A percentile compares a stretch with the other conserved stretches of the same genome.
Evolutionary conservation across 2,888 invertebrate genomes (phyloP).

Genomic region (Myathropa florea): DNA sequence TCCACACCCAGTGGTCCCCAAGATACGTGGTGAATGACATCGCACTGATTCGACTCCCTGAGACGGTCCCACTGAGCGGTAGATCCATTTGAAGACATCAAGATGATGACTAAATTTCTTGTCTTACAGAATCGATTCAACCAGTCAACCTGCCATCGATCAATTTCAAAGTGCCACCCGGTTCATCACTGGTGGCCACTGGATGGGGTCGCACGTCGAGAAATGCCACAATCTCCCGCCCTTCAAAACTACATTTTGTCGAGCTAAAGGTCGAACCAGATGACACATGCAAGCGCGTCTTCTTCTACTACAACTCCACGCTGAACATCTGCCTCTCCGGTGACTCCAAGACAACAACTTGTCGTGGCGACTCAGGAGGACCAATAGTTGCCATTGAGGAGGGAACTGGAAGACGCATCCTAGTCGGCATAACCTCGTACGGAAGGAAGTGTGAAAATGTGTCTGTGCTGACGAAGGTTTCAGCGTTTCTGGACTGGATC

Average conservation of each 20-base stretch:
- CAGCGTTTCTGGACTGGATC: constrained; percentile 79
- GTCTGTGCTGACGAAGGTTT: constrained; percentile 79
- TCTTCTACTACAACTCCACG: constrained; percentile 46
- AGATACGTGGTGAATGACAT: constrained; percentile 79
- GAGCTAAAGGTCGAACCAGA: constrained; percentile 43
- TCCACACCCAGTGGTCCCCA: constrained; percentile 52
- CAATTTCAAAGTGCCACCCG: constrained; percentile 13
- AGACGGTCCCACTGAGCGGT: constrained; percentile 78
- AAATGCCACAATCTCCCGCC: constrained; percentile 52
- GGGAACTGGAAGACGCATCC: constrained; percentile 75
- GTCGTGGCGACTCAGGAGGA: constrained; percentile 81
- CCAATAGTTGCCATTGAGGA: constrained; percentile 77
- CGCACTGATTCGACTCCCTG: constrained; percentile 80
- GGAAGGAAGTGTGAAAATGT: constrained; percentile 79
- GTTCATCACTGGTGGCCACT: constrained; percentile 48
- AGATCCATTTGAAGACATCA: constrained; percentile 35
- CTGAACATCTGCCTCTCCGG: constrained; percentile 64
- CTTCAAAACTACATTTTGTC: constrained; percentile 53
- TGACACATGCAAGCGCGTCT: constrained; percentile 31
- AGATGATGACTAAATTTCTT: neutral
- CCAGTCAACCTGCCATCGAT: constrained; percentile 24
- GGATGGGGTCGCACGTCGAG: constrained; percentile 69
- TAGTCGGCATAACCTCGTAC: constrained; percentile 79
- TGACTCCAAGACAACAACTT: constrained; percentile 78
- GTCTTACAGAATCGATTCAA: constrained; percentile 29